These are phyloP conservation scores for Lepus townsendii DNA, from an alignment of 2,797 vertebrate genomes.

Conservation along the genomic window DNA sequence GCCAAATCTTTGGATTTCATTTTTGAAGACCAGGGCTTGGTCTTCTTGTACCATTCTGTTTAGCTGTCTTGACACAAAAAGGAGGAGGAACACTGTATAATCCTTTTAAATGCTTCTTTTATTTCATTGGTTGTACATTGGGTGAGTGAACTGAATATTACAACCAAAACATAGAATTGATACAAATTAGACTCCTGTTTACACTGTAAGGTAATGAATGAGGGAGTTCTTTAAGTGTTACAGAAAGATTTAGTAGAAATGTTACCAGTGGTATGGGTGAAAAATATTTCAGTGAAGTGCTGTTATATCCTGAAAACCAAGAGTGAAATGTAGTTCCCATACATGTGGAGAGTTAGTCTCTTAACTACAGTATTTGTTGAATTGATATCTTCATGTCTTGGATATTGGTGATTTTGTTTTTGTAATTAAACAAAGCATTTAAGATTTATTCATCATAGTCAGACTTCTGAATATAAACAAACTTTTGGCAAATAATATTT, in stretches of 20 bases:
- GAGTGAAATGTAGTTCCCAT: conserved; percentile 85
- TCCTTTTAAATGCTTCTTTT: conserved; percentile 92
- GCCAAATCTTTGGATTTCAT: background rate
- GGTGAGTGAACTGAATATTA: conserved; percentile 91
- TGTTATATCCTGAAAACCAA: conserved; percentile 83
- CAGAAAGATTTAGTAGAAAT: conserved; percentile 85
- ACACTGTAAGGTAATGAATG: conserved; percentile 87
- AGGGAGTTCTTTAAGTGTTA: conserved; percentile 87
- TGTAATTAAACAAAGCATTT: conserved; percentile 92
- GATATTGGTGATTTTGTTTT: conserved; percentile 87
- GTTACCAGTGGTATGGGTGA: conserved; percentile 88
- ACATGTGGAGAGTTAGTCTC: conserved; percentile 85
- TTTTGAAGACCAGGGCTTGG: background rate
- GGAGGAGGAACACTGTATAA: conserved; percentile 37
- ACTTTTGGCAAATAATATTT: conserved; percentile 93
- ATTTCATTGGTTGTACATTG: conserved; percentile 92
- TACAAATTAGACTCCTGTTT: conserved; percentile 91
- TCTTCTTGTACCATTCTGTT: background rate
- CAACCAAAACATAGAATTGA: conserved; percentile 90
- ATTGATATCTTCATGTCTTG: conserved; percentile 88
- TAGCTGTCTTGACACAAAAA: conserved; percentile 28
- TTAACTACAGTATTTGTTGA: conserved; percentile 86
- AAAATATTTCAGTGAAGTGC: conserved; percentile 89
- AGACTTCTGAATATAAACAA: conserved; percentile 92
- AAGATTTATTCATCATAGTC: conserved; percentile 90